Base-by-base conservation (phyloP, 2,888 invertebrate species). In the Pristionchus mayeri region DNA sequence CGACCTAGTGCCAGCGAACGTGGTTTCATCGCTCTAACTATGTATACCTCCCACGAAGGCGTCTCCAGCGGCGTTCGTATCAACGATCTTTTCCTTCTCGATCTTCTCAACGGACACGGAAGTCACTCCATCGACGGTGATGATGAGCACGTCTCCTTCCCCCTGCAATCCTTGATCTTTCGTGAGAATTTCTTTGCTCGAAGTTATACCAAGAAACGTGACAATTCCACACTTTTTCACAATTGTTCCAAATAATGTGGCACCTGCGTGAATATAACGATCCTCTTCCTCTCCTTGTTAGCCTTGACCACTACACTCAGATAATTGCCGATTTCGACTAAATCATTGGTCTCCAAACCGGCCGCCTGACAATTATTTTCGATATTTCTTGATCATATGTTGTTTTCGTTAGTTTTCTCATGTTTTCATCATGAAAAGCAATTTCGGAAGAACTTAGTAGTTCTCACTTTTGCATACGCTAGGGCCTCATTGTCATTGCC, bases 11-110 rank as follows among this genome's bases (percentile, higher is more conserved):
- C n/a, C n/a, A n/a, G n/a, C n/a, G n/a, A n/a, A n/a, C n/a, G n/a
- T n/a, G n/a, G n/a, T 50, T 18, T 50, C 11, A 16, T 50, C 52
- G 13, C 52, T 18, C 52, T 18, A 11, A 11, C 24, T 57, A 11
- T 48, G 3, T 21, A 86, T 88, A 95, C 95, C 99, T 88, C 99
- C 99, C 63, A 96, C 96, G 94, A 99, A 99, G 0, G 98, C 98
- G 94, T 99, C 99, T 0, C 99, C 99, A 81, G 99, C 99, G 11
- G 98, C 98, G 94, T 98, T 99, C 0, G 98, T 98, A 93, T 99
- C 99, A 0, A 98, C 95, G 83, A 99, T 95, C 92, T 96, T 95
- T 37, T 96, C 91, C 78, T 88, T 85, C n/a, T 86, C 76, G n/a
- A 92, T 86, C 7, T 85, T 85, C 60, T 85, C 88, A 21, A 92